These are phyloP conservation scores for Channa argus DNA, from an alignment of 2,113 vertebrate genomes.

Conservation along the genomic window DNA sequence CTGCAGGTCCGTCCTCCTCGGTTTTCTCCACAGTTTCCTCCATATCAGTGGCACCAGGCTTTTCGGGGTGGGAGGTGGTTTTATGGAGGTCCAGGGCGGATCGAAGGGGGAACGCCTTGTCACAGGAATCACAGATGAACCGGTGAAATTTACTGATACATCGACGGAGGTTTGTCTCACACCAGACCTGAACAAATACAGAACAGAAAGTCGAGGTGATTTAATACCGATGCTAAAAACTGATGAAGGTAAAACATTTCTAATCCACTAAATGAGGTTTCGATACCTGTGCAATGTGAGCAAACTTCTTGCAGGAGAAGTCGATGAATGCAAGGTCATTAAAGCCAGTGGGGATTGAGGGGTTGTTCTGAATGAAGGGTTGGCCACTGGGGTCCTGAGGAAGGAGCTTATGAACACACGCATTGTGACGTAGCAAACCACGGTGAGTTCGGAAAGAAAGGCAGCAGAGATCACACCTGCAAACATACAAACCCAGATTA, in stretches of 20 bases:
- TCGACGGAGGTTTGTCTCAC: slow-evolving; percentile 94
- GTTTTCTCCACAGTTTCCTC: slow-evolving; percentile 6
- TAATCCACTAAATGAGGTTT: too few species aligned
- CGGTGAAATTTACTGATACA: slow-evolving; percentile 94
- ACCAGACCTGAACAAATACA: slow-evolving; percentile 90
- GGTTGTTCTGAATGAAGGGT: slow-evolving; percentile 98
- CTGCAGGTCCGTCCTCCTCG: slow-evolving; percentile 53
- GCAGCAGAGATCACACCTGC: slow-evolving; percentile 94
- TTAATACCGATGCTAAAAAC: too few species aligned
- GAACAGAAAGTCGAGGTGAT: neutral
- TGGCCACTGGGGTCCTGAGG: slow-evolving; percentile 91
- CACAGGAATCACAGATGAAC: slow-evolving; percentile 92
- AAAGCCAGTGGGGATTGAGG: slow-evolving; percentile 96
- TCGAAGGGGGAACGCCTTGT: slow-evolving; percentile 95
- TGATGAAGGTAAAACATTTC: too few species aligned
- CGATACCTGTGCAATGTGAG: slow-evolving; percentile 93
- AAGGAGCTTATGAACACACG: slow-evolving; percentile 93
- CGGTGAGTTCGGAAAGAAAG: slow-evolving; percentile 95
- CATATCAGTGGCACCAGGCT: rapidly evolving
- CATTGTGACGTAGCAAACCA: slow-evolving; percentile 93
- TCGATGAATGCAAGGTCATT: slow-evolving; percentile 97
- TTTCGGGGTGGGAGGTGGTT: slow-evolving; percentile 79
- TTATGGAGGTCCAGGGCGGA: slow-evolving; percentile 90
- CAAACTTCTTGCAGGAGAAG: slow-evolving; percentile 97
- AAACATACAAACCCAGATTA: slow-evolving; percentile 1